These are phyloP conservation scores for Bilobella aurantiaca DNA, from an alignment of 1,140 invertebrate genomes.

Conservation along the genomic window DNA sequence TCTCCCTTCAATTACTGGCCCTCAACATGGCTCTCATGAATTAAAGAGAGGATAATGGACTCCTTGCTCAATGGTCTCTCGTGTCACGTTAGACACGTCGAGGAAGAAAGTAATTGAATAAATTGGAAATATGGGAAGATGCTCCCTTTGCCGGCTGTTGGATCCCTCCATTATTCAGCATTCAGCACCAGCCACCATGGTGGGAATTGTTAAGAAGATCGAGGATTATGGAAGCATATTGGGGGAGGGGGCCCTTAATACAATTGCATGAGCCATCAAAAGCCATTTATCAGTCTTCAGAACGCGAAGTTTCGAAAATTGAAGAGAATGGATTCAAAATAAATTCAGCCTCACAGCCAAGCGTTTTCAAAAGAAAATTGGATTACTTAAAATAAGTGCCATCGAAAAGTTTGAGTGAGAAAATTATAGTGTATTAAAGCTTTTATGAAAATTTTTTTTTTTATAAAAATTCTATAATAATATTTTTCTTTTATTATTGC, in stretches of 20 bases:
- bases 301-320: background rate
- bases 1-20: background rate
- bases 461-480: too few species aligned
- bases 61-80: background rate
- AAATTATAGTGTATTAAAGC: too few species aligned
- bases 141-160: background rate
- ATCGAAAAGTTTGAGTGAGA: too few species aligned
- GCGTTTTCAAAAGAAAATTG: background rate
- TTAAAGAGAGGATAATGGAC: slow-evolving; percentile 1
- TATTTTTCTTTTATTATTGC: too few species aligned
- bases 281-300: slow-evolving; percentile 5
- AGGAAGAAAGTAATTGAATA: background rate
- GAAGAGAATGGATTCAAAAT: background rate
- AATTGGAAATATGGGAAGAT: background rate
- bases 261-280: slow-evolving; percentile 5
- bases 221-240: too few species aligned
- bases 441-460: too few species aligned
- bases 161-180: background rate
- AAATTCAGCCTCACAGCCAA: background rate
- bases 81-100: slow-evolving; percentile 1
- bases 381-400: too few species aligned
- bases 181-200: background rate
- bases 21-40: slow-evolving; percentile 2
- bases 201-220: too few species aligned
- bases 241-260: background rate